Conservation (phyloP, 2,797 vertebrate genomes). For the Zenarchopterus dispar region DNA sequence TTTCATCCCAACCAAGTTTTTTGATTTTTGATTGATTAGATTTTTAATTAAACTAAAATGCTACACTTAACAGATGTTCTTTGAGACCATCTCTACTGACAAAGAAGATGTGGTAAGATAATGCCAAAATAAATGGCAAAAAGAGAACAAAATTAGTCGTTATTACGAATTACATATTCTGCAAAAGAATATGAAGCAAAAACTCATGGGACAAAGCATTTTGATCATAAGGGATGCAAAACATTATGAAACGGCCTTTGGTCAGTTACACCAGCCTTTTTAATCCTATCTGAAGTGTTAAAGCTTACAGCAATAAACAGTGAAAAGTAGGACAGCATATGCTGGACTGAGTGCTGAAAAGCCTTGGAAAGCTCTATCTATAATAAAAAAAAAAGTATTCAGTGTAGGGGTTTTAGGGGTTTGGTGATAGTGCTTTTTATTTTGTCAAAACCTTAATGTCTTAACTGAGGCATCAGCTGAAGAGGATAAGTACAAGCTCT, state of each 20-base stretch:
- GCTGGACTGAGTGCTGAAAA: constrained; percentile 18
- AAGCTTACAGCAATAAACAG: constrained; percentile 20
- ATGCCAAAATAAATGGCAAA: no score
- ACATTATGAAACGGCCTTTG: constrained; percentile 27
- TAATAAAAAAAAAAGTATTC: background rate
- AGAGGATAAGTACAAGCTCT: constrained; percentile 44
- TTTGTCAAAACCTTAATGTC: constrained; percentile 45
- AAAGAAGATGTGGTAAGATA: no score
- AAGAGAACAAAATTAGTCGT: no score
- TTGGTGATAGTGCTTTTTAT: constrained; percentile 21
- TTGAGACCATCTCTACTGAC: no score
- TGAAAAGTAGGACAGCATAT: constrained; percentile 44
- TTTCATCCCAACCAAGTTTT: background rate
- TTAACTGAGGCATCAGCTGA: constrained; percentile 26
- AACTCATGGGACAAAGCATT: constrained; percentile 21
- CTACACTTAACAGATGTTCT: background rate
- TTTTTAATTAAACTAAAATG: background rate
- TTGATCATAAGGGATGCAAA: constrained; percentile 19
- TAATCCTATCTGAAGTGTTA: constrained; percentile 40
- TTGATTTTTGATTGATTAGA: no score
- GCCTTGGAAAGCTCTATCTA: constrained; percentile 2
- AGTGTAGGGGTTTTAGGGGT: constrained; percentile 43
- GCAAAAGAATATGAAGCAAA: constrained; percentile 3
- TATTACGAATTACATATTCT: background rate
- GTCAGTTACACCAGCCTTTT: constrained; percentile 32